Percentiles rank a stretch among this genome's conserved stretches.
Conservation (phyloP, 2,888 invertebrate genomes). For the Leptinotarsa rubiginosa region DNA sequence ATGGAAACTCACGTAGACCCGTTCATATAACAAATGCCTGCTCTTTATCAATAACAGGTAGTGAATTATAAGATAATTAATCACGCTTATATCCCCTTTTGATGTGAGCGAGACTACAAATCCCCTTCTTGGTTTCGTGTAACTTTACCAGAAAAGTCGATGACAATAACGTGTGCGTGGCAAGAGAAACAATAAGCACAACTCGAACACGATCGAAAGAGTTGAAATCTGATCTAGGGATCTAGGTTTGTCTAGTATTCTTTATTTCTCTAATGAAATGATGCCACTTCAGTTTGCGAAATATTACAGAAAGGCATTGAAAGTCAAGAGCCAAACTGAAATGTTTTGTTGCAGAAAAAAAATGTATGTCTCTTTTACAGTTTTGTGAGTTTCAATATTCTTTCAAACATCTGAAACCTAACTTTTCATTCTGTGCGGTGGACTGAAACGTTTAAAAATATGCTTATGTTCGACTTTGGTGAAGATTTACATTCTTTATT, state of each 20-base stretch:
- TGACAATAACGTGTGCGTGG: conserved; percentile 34
- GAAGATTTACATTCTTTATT: no score
- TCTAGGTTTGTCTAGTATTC: not conserved
- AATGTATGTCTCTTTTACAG: no score
- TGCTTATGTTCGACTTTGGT: no score
- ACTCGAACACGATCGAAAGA: conserved; percentile 25
- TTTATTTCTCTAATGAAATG: not conserved
- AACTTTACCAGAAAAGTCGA: conserved; percentile 10
- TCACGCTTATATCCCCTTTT: conserved; percentile 31
- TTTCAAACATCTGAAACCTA: no score
- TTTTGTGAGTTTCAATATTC: no score
- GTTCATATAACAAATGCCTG: conserved; percentile 35
- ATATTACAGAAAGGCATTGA: no score
- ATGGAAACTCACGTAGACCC: conserved; percentile 23
- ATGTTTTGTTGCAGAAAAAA: no score
- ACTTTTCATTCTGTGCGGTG: no score
- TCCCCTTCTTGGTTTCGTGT: conserved; percentile 29
- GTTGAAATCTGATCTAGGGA: not conserved
- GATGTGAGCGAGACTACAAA: conserved; percentile 33
- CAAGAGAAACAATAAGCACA: conserved; percentile 5
- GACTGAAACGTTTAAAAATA: no score
- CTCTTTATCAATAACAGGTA: conserved; percentile 43
- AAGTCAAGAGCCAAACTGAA: no score
- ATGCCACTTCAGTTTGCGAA: not conserved
- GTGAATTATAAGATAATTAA: conserved; percentile 42